Evolutionary conservation across 2,888 invertebrate genomes (phyloP).

Genomic region (Pseudanteris insignis): DNA sequence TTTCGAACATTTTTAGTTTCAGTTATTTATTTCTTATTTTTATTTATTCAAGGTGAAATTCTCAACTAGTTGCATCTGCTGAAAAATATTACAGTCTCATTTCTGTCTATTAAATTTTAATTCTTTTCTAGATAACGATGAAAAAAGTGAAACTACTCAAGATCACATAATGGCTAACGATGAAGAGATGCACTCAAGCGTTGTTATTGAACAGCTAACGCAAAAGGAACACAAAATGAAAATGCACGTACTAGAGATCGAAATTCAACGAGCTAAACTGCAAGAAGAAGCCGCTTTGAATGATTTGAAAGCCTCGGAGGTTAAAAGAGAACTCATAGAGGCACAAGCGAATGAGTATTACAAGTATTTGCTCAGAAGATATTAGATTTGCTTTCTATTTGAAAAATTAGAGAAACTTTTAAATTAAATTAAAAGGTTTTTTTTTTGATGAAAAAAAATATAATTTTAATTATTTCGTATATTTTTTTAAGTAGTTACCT

Average conservation of each 20-base stretch:
- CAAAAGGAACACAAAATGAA: conserved; percentile 55
- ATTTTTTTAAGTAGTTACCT: neutral
- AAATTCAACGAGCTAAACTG: conserved; percentile 55
- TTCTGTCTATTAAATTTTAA: no score
- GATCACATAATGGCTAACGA: conserved; percentile 35
- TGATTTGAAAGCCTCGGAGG: conserved; percentile 53
- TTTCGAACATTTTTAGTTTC: no score
- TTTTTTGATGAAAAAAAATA: neutral
- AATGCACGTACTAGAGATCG: conserved; percentile 51
- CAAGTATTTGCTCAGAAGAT: no score
- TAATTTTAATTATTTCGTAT: neutral
- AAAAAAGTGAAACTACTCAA: conserved; percentile 12
- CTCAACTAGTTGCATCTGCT: no score
- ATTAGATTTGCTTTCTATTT: neutral
- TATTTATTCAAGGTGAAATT: no score
- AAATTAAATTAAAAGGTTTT: neutral
- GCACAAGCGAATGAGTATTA: conserved; percentile 51
- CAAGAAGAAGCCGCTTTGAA: conserved; percentile 54
- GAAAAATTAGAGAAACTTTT: neutral
- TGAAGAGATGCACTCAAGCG: no score
- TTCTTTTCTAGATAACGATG: neutral
- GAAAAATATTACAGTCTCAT: no score
- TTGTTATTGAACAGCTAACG: no score
- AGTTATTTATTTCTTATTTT: no score
- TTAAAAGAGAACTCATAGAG: conserved; percentile 52